Percentiles rank a stretch among this genome's conserved stretches.
Evolutionary conservation across 1,140 invertebrate genomes (phyloP).

Genomic region (Agrilus planipennis): DNA sequence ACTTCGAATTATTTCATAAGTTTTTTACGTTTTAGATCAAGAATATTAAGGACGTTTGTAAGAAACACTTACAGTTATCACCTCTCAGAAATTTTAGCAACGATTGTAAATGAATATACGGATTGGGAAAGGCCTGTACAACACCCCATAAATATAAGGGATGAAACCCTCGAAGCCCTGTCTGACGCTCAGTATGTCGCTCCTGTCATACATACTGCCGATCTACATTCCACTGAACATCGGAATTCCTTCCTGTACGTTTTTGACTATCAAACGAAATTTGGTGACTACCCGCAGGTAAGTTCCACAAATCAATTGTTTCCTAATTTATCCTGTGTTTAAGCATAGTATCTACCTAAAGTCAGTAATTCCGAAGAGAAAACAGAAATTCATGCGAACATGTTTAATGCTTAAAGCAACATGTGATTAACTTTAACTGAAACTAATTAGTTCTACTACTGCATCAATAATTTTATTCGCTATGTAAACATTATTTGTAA

Average conservation of each 20-base stretch:
- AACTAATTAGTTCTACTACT: no score
- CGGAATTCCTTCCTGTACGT: constrained; percentile 83
- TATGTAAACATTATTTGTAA: no score
- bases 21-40: constrained; percentile 66
- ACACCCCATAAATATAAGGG: constrained; percentile 85
- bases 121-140: constrained; percentile 91
- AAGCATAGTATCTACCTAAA: no score
- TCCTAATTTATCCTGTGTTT: no score
- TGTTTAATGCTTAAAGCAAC: no score
- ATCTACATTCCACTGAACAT: constrained; percentile 76
- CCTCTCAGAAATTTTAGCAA: constrained; percentile 70
- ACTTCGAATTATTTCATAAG: no score
- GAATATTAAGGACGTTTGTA: constrained; percentile 84
- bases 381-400: no score
- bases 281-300: constrained; percentile 81
- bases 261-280: constrained; percentile 88
- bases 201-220: constrained; percentile 81
- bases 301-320: no score
- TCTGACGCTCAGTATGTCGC: constrained; percentile 89
- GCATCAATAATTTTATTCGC: no score
- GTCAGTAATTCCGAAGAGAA: no score
- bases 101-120: constrained; percentile 92
- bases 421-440: no score
- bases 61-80: constrained; percentile 86
- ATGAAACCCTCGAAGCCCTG: constrained; percentile 86